Base-by-base conservation (phyloP, 2,113 vertebrate species). In the Trochalopteron elliotii region DNA sequence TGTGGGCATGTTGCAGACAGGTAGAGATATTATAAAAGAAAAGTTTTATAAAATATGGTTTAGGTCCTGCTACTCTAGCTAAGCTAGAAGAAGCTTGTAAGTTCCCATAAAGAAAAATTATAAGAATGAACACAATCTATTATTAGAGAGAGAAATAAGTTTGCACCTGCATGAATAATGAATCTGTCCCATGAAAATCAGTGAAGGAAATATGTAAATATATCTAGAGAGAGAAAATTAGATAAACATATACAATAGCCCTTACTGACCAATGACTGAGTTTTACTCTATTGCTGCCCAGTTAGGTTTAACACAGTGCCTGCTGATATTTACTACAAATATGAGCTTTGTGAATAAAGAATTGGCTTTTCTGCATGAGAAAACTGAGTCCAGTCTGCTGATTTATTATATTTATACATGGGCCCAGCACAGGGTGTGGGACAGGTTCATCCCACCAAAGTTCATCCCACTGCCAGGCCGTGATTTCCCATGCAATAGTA, bases 401-500 rank as follows among this genome's bases (percentile, higher is more conserved):
- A 57, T 57, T 23, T 35, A 57, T 57, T 57, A 35, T 33, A 35
- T 44, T 44, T 44, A 44, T 44, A 35, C 9, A 24, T 24, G 22
- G 22, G 21, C 33, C 56, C 1, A 8, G 49, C 37, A 28, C 35
- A 68, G 35, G 33, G 5, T 1, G 35, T 2, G 9, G 37, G 45
- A 18, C 68, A 28, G 23, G 21, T 7, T 25, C 30, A 2, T 6
- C 12, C 20, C 55, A 44, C 40, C 25, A 1, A 39, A 30, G 31
- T 17, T 44, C 19, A 44, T 33, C 40, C 40, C 33, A n/a, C 15
- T 25, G 24, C 10, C 11, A 9, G 3, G 57, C 61, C 25, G 2
- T 7, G 4, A 25, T 18, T 33, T 27, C 19, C 76, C 37, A 7
- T 3, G 11, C 15, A 33, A 13, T 0, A 18, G 2, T 6, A 61